A percentile compares a stretch with the other conserved stretches of the same genome.
Evolutionary conservation across 2,113 vertebrate species (phyloP).

Genomic region (Quiscalus mexicanus): DNA sequence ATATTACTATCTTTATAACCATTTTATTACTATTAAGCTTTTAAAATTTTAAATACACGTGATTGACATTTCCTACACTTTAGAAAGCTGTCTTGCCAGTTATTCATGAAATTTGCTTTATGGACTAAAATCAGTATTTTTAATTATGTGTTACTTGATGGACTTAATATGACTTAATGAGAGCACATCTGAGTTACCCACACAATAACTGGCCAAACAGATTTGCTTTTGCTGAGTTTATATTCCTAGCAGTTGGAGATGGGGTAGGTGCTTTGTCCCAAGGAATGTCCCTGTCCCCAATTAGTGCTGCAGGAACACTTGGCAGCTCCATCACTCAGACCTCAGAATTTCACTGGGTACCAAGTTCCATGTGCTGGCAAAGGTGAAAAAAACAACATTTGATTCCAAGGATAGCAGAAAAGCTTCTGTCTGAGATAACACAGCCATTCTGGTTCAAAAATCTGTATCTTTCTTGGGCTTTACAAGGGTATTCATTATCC

Average conservation of each 20-base stretch:
- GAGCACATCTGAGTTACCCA: fast-evolving
- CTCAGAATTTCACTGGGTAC: fast-evolving
- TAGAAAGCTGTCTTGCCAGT: background rate
- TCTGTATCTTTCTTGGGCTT: background rate
- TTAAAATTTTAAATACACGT: no score
- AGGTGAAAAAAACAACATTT: background rate
- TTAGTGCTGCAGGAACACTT: background rate
- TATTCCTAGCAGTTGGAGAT: no score
- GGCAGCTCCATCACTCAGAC: background rate
- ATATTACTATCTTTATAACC: no score
- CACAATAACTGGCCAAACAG: background rate
- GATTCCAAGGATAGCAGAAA: background rate
- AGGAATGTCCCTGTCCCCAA: fast-evolving
- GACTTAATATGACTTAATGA: background rate
- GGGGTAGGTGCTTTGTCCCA: background rate
- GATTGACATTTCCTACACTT: background rate
- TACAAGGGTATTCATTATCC: background rate
- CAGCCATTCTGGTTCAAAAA: background rate
- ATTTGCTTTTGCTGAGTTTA: fast-evolving
- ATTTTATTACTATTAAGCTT: no score
- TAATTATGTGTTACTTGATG: background rate
- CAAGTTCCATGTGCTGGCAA: background rate
- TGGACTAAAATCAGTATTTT: fast-evolving
- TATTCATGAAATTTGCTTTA: background rate
- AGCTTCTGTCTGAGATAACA: background rate